These are phyloP conservation scores for Autographa gamma DNA, from an alignment of 2,888 invertebrate species.

Conservation along the genomic window DNA sequence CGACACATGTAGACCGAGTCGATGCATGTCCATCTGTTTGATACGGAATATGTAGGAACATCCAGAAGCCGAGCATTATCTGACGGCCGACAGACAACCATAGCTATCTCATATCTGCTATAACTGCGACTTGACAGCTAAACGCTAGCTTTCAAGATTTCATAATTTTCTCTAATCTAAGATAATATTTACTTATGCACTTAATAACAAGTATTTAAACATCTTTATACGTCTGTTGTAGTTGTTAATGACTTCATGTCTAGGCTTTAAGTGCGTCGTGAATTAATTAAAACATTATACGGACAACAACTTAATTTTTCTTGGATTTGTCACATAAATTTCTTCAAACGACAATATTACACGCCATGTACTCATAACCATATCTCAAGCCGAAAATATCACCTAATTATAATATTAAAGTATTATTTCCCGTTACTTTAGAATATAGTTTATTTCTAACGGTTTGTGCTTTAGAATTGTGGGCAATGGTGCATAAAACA, in stretches of 20 bases:
- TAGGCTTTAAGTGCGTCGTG: no score
- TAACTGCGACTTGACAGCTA: not conserved
- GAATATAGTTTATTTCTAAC: conserved; percentile 38
- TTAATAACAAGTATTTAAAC: no score
- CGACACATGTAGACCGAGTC: conserved; percentile 52
- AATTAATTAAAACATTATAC: not conserved
- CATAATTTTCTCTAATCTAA: not conserved
- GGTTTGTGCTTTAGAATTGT: conserved; percentile 44
- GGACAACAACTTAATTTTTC: not conserved
- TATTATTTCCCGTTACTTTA: conserved; percentile 12
- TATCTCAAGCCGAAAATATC: conserved; percentile 17
- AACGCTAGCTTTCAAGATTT: conserved; percentile 1
- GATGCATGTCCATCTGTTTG: conserved; percentile 48
- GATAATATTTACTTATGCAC: not conserved
- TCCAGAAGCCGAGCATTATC: conserved; percentile 25
- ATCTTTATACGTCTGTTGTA: no score
- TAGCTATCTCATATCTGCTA: not conserved
- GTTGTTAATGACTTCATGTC: no score
- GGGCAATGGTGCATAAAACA: conserved; percentile 54
- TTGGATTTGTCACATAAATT: not conserved
- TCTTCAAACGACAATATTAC: conserved; percentile 6
- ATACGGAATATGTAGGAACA: conserved; percentile 31
- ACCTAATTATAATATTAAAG: conserved; percentile 30
- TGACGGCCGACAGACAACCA: not conserved
- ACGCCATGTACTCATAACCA: conserved; percentile 11